Base-by-base conservation (phyloP, 2,888 invertebrate genomes). In the Plebejus melissa region DNA sequence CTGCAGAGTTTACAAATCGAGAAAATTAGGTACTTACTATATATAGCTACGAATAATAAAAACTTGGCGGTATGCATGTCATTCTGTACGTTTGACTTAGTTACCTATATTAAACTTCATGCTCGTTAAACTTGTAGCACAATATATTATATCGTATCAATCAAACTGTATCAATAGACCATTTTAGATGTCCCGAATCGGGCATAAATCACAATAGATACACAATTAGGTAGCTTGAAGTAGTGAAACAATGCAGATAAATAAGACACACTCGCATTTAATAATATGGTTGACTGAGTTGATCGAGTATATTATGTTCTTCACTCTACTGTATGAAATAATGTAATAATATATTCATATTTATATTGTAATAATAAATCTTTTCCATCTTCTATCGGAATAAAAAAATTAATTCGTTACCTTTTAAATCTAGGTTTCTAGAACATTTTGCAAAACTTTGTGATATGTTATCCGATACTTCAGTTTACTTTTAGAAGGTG, bases 381-480 rank as follows among this genome's bases (percentile, higher is more conserved):
- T 84, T 87, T 85, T 81, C 84, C 85, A 87, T 82, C 83, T 86
- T 86, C 83, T 74, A 69, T 77, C 77, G 76, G 74, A 76, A 76
- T 76, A 77, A 80, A 76, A 82, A 83, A 81, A 81, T 77, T 79
- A 80, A 77, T 80, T 74, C 69, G 38, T 50, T 57, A 65, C 54
- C 16, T 72, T 71, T 72, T 69, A 75, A 74, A 74, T 50, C 50
- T 74, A 72, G 75, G 32, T 82, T 79, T 76, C 79, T 46, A 82
- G 80, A 78, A 79, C 77, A 78, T 80, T 82, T 82, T 77, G 81
- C 77, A 81, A 79, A 77, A 75, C 75, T 74, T 76, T 78, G 74
- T 87, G 86, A 83, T 87, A 87, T 85, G 85, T 86, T 82, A 80
- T 80, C 80, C 80, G 80, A 78, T 79, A 79, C 79, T 78, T 80